Evolutionary conservation across 2,888 invertebrate species (phyloP), one percentile per base, ranked within the genome.

Genomic region (Pachliopta kotzebuea): DNA sequence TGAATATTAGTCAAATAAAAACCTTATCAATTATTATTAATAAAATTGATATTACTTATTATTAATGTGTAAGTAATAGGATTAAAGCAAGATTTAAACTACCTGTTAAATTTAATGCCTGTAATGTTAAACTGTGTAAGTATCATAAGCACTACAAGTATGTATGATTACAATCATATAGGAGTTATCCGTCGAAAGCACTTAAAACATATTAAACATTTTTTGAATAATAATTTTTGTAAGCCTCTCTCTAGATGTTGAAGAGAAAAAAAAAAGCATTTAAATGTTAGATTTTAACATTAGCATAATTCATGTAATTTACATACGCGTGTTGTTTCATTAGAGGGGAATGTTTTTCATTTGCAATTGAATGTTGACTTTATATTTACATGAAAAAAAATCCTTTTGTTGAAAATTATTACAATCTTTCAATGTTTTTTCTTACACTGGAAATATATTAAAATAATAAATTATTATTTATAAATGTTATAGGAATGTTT

Each of bases 301-400:
- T 29, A 61, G 42, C 56, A 56, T 62, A 62, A 62, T 62, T 50
- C 24, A 49, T 56, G 49, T 31, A 50, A 62, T 62, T 55, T 50
- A 56, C 31, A 50, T 62, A 56, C 56, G 45, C 50, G 49, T 37
- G 62, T 52, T 45, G 56, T 62, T 57, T 57, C 50, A 57, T 52
- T 42, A 57, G n/a, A 62, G 56, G 24, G 52, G 18, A 57, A 62
- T 37, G 21, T 20, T 23, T 56, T 56, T 49, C 56, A 31, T 62
- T 42, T 57, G 24, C 45, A 52, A 62, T 24, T 52, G 52, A 57
- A 24, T 42, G 17, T 37, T 52, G 56, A 18, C 9, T 62, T 62
- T 57, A 31, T n/a, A 62, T 62, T 62, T 62, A 52, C 52, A 62
- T 57, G 56, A 62, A 62, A n/a, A n/a, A 6, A 45, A n/a, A 1